A percentile compares a stretch with the other conserved stretches of the same genome.
Conservation (phyloP, 1,140 invertebrate genomes). For the Notospermus geniculatus region DNA sequence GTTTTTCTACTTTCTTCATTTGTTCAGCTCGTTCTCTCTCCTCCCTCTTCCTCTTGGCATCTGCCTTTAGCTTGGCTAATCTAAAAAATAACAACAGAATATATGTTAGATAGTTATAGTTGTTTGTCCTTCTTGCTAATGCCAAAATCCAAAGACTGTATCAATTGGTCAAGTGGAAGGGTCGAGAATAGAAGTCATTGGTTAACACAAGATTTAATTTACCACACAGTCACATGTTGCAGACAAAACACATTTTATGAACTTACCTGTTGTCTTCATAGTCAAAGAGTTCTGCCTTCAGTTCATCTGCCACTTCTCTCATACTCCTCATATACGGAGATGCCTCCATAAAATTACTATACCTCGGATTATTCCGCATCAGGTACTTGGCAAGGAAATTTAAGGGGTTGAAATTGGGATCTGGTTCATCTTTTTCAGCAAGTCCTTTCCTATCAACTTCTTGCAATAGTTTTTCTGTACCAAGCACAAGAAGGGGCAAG, state of each 20-base stretch:
- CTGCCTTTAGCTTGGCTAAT: constrained; percentile 51
- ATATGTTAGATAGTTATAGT: no score
- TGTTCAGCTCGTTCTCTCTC: constrained; percentile 46
- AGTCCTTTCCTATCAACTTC: constrained; percentile 49
- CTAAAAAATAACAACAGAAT: constrained; percentile 25
- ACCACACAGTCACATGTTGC: neutral
- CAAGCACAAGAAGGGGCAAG: constrained; percentile 52
- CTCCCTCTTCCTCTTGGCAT: constrained; percentile 44
- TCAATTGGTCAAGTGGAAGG: no score
- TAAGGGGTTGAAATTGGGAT: constrained; percentile 55
- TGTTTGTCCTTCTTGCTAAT: no score
- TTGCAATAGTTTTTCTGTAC: constrained; percentile 51
- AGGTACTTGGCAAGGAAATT: constrained; percentile 56
- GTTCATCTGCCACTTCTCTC: constrained; percentile 48
- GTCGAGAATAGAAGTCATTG: no score
- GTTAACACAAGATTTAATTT: no score
- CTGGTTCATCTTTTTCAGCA: constrained; percentile 31
- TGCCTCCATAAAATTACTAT: constrained; percentile 52
- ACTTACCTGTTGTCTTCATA: constrained; percentile 53
- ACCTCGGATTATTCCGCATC: constrained; percentile 55
- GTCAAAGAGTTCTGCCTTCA: constrained; percentile 44
- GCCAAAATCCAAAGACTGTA: no score
- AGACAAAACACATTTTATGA: neutral
- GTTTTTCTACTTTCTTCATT: constrained; percentile 31
- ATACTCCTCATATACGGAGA: constrained; percentile 52